Conservation (phyloP, 2,113 vertebrate genomes). For the Sapayoa aenigma region DNA sequence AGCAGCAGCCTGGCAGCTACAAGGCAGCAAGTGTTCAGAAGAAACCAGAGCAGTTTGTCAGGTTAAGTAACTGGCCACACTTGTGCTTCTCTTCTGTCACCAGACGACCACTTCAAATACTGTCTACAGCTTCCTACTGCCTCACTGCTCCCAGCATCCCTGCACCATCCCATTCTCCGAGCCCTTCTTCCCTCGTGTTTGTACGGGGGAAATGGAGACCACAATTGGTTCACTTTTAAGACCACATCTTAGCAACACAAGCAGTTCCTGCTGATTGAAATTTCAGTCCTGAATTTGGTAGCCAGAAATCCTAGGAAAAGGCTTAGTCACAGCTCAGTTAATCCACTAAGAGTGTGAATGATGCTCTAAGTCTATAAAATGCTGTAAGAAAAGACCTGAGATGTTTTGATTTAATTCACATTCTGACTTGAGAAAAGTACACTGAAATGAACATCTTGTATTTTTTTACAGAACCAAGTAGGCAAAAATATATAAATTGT, state of each 20-base stretch:
- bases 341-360: not conserved
- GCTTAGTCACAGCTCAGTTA: conserved; percentile 41
- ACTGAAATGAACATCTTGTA: not conserved
- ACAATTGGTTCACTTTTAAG: not conserved
- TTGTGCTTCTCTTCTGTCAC: not conserved
- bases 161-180: not conserved
- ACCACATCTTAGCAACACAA: not conserved
- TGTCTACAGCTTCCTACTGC: not conserved
- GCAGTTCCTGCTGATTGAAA: not conserved
- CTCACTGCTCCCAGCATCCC: not conserved
- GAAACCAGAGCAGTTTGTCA: not conserved
- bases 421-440: not conserved
- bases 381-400: not conserved
- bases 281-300: conserved; percentile 1
- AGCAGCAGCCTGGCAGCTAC: not conserved
- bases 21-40: not conserved
- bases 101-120: not conserved
- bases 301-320: conserved; percentile 35
- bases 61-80: not conserved
- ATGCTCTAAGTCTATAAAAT: not conserved
- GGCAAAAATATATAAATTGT: not conserved
- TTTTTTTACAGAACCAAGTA: not conserved
- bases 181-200: not conserved
- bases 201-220: not conserved
- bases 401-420: not conserved